Evolutionary conservation across 2,888 invertebrate genomes (phyloP).

Genomic region (Cordilura impudica): DNA sequence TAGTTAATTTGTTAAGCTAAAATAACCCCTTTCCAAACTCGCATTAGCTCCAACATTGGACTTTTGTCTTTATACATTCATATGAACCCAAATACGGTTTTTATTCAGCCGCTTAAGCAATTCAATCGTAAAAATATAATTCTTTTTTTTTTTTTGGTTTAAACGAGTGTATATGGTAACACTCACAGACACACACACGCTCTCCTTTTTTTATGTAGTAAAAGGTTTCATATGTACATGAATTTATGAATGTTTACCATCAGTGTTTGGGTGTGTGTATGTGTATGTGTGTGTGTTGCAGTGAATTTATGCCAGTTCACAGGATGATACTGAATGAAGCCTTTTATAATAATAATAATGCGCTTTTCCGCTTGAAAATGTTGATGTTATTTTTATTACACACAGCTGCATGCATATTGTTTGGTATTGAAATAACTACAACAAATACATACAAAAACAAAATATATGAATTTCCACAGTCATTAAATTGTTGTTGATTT

Average conservation of each 20-base stretch:
- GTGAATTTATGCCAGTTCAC: constrained; percentile 40
- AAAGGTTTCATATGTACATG: constrained; percentile 11
- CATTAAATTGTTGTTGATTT: constrained; percentile 52
- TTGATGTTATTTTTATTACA: constrained; percentile 47
- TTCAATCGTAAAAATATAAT: constrained; percentile 63
- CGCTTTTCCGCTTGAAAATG: constrained; percentile 61
- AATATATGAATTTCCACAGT: constrained; percentile 58
- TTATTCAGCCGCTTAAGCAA: constrained; percentile 46
- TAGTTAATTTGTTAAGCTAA: too few species aligned
- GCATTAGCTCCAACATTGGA: background rate
- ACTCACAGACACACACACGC: background rate
- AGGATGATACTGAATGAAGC: constrained; percentile 44
- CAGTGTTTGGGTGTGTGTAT: background rate
- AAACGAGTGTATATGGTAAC: background rate
- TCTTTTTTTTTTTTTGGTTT: constrained; percentile 50
- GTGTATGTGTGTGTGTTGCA: background rate
- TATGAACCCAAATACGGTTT: background rate
- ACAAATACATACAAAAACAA: constrained; percentile 3
- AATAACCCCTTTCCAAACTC: too few species aligned
- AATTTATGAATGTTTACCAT: background rate
- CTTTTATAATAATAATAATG: constrained; percentile 57
- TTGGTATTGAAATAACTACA: constrained; percentile 4
- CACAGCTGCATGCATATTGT: constrained; percentile 28
- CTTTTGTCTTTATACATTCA: constrained; percentile 16
- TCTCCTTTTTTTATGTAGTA: constrained; percentile 11